phyloP scores from a whole-genome alignment of 2,888 invertebrate genomes.

The Melinaea marsaeus region DNA sequence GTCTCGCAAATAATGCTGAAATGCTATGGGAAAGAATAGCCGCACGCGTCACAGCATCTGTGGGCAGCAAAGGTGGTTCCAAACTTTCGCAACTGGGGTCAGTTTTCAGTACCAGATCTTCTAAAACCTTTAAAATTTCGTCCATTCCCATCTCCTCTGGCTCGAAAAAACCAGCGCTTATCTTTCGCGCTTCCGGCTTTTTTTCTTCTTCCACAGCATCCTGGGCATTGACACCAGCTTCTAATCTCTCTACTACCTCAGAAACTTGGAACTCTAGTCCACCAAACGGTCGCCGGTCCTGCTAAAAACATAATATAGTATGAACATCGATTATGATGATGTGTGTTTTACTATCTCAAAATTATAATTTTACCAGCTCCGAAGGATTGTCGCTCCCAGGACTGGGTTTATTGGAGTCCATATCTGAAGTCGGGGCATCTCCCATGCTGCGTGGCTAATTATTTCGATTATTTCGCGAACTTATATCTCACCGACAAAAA shows the following conservation, averaged over 20 bases:
- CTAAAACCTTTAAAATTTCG: conserved; percentile 78
- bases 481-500: conserved; percentile 62
- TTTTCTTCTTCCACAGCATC: conserved; percentile 63
- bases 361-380: conserved; percentile 50
- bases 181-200: conserved; percentile 64
- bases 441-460: conserved; percentile 73
- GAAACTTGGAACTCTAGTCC: conserved; percentile 85
- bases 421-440: conserved; percentile 63
- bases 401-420: conserved; percentile 56
- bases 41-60: conserved; percentile 77
- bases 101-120: conserved; percentile 79
- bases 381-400: conserved; percentile 47
- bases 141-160: conserved; percentile 78
- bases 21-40: conserved; percentile 92
- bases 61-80: conserved; percentile 79
- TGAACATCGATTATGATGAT: conserved; percentile 29
- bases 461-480: conserved; percentile 54
- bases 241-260: conserved; percentile 83
- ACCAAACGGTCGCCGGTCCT: conserved; percentile 81
- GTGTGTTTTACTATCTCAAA: conserved; percentile 17
- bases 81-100: conserved; percentile 80
- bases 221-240: conserved; percentile 79
- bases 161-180: conserved; percentile 74
- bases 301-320: conserved; percentile 38
- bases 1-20: conserved; percentile 89